Conservation (phyloP, 2,113 vertebrate species). For the Rhodinocichla rosea region DNA sequence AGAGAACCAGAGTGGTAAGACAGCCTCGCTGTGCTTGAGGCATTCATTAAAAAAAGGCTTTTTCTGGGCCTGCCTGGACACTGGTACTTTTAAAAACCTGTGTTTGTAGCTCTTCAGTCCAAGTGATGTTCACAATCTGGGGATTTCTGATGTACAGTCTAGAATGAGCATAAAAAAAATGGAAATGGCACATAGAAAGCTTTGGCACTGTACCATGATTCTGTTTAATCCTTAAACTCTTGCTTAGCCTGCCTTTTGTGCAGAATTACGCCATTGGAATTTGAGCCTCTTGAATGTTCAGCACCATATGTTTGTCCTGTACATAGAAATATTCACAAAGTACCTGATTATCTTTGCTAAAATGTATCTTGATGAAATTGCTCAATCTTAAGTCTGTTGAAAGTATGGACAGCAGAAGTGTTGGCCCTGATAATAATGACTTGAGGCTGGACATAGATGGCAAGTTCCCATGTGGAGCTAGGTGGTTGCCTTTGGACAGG, state of each 20-base stretch:
- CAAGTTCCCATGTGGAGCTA: not conserved
- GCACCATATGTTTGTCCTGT: not conserved
- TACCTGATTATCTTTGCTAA: not conserved
- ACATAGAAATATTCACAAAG: not conserved
- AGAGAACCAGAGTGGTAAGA: slow-evolving; percentile 82
- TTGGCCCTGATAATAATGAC: not conserved
- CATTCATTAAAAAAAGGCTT: not conserved
- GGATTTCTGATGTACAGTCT: not conserved
- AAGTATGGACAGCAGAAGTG: not conserved
- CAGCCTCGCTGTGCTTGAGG: not conserved
- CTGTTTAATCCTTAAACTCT: not conserved
- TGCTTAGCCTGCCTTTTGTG: not conserved
- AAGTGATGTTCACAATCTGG: not conserved
- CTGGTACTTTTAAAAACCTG: not conserved
- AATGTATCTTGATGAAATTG: not conserved
- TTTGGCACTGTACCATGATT: not conserved
- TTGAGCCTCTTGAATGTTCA: not conserved
- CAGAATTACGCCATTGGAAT: not conserved
- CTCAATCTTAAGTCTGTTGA: not conserved
- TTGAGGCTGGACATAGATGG: not conserved
- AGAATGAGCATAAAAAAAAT: not conserved
- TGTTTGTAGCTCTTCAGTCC: not conserved
- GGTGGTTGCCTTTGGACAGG: not conserved
- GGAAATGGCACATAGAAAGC: not conserved
- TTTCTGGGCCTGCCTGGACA: not conserved